These are phyloP conservation scores for Pocota personata DNA, from an alignment of 2,888 invertebrate genomes.

Conservation along the genomic window DNA sequence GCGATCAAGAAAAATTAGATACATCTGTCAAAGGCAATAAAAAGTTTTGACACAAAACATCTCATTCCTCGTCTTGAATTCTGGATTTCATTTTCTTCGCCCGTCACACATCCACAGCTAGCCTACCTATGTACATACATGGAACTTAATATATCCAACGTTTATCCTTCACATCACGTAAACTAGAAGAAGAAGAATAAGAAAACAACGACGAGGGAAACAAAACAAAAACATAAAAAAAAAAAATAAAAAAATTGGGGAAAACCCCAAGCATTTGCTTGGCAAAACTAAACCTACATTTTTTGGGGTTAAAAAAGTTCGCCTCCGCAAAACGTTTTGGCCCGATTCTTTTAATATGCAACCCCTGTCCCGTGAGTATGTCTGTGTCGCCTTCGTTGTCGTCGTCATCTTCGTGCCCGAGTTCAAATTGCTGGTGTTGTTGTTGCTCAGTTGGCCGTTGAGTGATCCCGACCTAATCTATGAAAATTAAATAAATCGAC, in stretches of 20 bases:
- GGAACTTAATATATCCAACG: slow-evolving; percentile 1
- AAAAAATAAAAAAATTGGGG: background rate
- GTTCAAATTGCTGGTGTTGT: slow-evolving; percentile 49
- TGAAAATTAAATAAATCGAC: slow-evolving; percentile 81
- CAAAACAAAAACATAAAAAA: slow-evolving; percentile 6
- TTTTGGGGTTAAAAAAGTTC: slow-evolving; percentile 41
- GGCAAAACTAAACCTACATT: slow-evolving; percentile 34
- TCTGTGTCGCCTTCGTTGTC: slow-evolving; percentile 25
- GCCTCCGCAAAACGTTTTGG: slow-evolving; percentile 63
- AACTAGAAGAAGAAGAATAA: slow-evolving; percentile 11
- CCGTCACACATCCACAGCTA: background rate
- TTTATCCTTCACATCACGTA: slow-evolving; percentile 69
- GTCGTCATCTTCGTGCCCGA: slow-evolving; percentile 17
- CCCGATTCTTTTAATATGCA: slow-evolving; percentile 61
- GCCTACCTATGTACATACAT: no score
- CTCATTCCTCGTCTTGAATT: slow-evolving; percentile 48
- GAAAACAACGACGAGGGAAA: background rate
- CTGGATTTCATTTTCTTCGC: slow-evolving; percentile 35
- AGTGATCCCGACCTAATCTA: slow-evolving; percentile 69
- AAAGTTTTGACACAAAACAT: slow-evolving; percentile 72
- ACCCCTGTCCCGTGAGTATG: slow-evolving; percentile 42
- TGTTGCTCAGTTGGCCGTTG: slow-evolving; percentile 50
- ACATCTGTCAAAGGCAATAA: slow-evolving; percentile 72
- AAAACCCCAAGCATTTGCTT: slow-evolving; percentile 24
- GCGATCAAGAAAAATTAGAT: slow-evolving; percentile 72